Conservation (phyloP, 2,113 vertebrate species). For the Thamnophis sirtalis region DNA sequence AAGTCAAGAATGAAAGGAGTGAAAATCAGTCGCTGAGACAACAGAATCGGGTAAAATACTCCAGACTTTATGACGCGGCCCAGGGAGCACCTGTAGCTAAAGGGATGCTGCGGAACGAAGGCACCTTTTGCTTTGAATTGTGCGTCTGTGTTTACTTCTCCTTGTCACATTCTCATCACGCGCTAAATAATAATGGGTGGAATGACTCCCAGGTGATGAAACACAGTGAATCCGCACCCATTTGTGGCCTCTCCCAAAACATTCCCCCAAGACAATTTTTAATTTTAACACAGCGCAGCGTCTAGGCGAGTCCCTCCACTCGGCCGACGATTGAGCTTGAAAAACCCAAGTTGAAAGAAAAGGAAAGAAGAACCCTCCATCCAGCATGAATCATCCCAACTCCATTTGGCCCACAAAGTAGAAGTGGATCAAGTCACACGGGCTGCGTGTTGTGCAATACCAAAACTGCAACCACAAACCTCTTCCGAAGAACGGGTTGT, state of each 20-base stretch:
- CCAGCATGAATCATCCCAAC: neutral
- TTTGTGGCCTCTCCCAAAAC: neutral
- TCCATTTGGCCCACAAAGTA: neutral
- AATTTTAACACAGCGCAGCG: neutral
- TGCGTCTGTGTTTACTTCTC: neutral
- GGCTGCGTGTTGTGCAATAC: neutral
- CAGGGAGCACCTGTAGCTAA: neutral
- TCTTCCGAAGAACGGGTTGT: neutral
- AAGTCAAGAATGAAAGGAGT: neutral
- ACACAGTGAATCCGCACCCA: neutral
- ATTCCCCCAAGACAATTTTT: neutral
- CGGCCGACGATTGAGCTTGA: neutral
- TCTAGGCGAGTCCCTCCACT: neutral
- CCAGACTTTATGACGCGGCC: neutral
- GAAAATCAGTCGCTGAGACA: neutral
- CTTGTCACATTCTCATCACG: neutral
- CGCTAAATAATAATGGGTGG: neutral
- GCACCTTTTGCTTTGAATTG: neutral
- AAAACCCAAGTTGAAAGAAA: neutral
- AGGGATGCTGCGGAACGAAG: neutral
- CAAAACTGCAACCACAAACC: neutral
- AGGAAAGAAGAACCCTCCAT: neutral
- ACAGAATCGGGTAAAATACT: neutral
- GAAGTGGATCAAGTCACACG: neutral
- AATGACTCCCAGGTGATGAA: neutral